Base-by-base conservation (phyloP, 1,140 invertebrate genomes). In the Cydia splendana region DNA sequence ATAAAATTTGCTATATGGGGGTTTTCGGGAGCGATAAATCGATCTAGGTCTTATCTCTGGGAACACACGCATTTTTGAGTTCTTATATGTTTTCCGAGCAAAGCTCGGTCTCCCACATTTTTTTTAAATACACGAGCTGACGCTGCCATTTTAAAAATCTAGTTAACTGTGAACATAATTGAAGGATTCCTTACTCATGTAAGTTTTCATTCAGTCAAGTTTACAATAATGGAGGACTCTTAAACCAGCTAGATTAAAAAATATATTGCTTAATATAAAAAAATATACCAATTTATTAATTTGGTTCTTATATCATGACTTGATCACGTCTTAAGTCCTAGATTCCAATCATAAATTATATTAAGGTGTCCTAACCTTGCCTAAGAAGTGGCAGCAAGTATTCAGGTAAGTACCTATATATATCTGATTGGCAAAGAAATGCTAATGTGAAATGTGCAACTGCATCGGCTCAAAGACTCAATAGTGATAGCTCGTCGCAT, bases 371-470 rank as follows among this genome's bases (percentile, higher is more conserved):
- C 15, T 5, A 57, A 57, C 13, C 51, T n/a, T 57, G 5, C 51
- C 51, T 48, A 48, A 15, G 10, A 57, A 15, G 15, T 57, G 13
- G 15, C 51, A 15, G n/a, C 13, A 57, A 57, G 4, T n/a, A 6
- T 57, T 13, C n/a, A 57, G 15, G 51, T 24, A 20, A 6, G 2
- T 45, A n/a, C n/a, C n/a, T n/a, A n/a, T n/a, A n/a, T n/a, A n/a
- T 15, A 48, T 15, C 18, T 62, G 57, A 62, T 62, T 62, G 57
- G 57, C 57, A 62, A 62, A 62, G 57, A 62, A 62, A 62, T 62
- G 57, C 57, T 24, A 62, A 62, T 62, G 20, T 62, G 20, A 62
- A 62, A 24, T 62, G 57, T 62, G 57, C 57, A 62, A 24, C 20
- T 62, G 20, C 57, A 62, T 24, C 20, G 57, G 18, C 57, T 24